A percentile compares a stretch with the other conserved stretches of the same genome.
Conservation (phyloP, 2,797 vertebrate species). For the Octomys mimax region DNA sequence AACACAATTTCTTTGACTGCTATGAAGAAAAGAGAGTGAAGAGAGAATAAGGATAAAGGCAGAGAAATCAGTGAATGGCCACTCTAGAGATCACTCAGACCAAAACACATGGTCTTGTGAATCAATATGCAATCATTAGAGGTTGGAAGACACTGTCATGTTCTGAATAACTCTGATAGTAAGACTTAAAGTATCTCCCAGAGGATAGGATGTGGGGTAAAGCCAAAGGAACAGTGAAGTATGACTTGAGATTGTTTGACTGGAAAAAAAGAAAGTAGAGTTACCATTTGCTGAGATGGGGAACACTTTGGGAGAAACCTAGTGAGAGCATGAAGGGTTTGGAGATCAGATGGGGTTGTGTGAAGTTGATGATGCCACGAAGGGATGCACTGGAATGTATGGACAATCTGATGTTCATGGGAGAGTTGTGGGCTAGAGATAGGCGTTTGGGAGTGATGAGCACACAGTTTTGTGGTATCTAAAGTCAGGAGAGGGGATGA, state of each 20-base stretch:
- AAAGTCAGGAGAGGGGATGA: background rate
- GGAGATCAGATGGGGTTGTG: background rate
- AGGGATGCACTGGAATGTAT: background rate
- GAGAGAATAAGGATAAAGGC: background rate
- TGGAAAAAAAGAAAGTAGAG: background rate
- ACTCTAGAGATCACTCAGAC: background rate
- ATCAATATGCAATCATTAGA: background rate
- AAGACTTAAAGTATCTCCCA: background rate
- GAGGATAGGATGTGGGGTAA: background rate
- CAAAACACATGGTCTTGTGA: background rate
- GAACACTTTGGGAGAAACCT: background rate
- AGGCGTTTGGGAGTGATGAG: background rate
- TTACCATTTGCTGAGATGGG: background rate
- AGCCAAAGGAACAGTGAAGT: background rate
- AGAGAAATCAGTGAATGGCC: background rate
- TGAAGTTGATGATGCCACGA: background rate
- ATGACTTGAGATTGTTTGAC: background rate
- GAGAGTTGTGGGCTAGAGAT: background rate
- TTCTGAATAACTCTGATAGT: slow-evolving; percentile 17
- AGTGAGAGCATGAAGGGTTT: background rate
- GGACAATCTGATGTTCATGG: background rate
- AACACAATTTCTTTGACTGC: background rate
- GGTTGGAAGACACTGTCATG: background rate
- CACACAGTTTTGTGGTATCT: background rate
- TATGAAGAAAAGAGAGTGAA: background rate